These are phyloP conservation scores for Euschistus heros DNA, from an alignment of 1,140 invertebrate species.

Conservation along the genomic window DNA sequence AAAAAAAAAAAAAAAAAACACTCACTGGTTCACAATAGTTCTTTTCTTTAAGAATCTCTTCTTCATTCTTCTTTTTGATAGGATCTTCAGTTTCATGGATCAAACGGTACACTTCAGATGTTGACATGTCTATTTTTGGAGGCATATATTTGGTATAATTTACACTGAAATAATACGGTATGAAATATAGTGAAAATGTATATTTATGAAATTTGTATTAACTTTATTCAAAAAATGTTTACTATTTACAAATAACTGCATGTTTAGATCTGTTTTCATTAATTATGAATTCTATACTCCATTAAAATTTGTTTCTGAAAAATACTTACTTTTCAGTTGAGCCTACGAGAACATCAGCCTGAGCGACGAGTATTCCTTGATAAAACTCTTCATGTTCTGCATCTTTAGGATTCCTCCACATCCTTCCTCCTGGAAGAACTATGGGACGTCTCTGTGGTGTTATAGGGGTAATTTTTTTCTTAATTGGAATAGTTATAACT, in stretches of 20 bases:
- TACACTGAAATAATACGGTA: slow-evolving; percentile 26
- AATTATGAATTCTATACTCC: neutral
- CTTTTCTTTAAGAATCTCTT: slow-evolving; percentile 25
- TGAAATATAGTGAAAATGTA: neutral
- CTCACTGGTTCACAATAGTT: slow-evolving; percentile 31
- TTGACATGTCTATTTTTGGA: slow-evolving; percentile 31
- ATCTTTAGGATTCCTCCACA: slow-evolving; percentile 62
- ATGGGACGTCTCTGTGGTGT: slow-evolving; percentile 44
- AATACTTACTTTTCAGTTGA: slow-evolving; percentile 54
- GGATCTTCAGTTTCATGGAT: slow-evolving; percentile 31
- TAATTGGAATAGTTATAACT: neutral
- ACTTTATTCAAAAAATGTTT: neutral
- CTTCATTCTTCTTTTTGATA: slow-evolving; percentile 25
- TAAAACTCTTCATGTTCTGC: slow-evolving; percentile 69
- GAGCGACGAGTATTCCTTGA: slow-evolving; percentile 56
- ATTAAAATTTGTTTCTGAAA: neutral
- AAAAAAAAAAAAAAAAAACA: neutral
- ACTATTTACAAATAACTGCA: neutral
- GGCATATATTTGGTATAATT: slow-evolving; percentile 33
- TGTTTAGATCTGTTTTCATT: too few species aligned
- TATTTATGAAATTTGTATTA: neutral
- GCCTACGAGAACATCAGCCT: slow-evolving; percentile 64
- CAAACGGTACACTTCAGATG: slow-evolving; percentile 30
- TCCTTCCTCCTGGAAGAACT: slow-evolving; percentile 53
- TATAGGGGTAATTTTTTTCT: slow-evolving; percentile 32